Conservation (phyloP, 2,113 vertebrate species). For the Chaenocephalus aceratus region DNA sequence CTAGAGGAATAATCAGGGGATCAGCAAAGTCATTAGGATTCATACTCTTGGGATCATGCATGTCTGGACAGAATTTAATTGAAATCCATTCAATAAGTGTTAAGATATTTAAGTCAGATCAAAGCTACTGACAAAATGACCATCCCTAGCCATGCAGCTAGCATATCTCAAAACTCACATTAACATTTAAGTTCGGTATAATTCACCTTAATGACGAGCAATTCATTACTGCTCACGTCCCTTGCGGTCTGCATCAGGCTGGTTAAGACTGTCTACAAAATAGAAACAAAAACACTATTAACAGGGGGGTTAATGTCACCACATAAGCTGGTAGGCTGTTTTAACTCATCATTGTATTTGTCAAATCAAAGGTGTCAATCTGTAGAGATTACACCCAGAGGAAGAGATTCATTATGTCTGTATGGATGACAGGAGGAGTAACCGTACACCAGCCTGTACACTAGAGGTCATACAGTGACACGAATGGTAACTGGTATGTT, state of each 20-base stretch:
- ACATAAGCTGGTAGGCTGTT: conserved; percentile 24
- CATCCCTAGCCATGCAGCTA: not conserved
- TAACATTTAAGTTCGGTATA: not conserved
- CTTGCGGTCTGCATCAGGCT: conserved; percentile 78
- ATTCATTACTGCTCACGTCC: conserved; percentile 56
- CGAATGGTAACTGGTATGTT: conserved; percentile 51
- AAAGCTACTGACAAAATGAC: not conserved
- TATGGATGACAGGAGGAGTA: conserved; percentile 60
- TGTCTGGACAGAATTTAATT: not conserved
- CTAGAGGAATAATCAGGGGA: not conserved
- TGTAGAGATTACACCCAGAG: conserved; percentile 57
- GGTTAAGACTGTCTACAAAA: conserved; percentile 78
- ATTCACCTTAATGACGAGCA: conserved; percentile 80
- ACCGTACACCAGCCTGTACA: conserved; percentile 52
- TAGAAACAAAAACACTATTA: conserved; percentile 35
- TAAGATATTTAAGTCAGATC: not conserved
- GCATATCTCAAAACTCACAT: not conserved
- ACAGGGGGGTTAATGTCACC: not conserved
- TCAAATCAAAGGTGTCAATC: conserved; percentile 56
- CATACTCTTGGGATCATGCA: not conserved
- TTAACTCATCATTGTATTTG: conserved; percentile 35
- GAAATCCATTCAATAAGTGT: not conserved
- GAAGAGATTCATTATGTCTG: conserved; percentile 55
- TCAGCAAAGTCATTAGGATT: not conserved
- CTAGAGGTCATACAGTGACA: conserved; percentile 40